A percentile compares a stretch with the other conserved stretches of the same genome.
Conservation (phyloP, 2,797 vertebrate genomes). For the Apogon hyalosoma region DNA sequence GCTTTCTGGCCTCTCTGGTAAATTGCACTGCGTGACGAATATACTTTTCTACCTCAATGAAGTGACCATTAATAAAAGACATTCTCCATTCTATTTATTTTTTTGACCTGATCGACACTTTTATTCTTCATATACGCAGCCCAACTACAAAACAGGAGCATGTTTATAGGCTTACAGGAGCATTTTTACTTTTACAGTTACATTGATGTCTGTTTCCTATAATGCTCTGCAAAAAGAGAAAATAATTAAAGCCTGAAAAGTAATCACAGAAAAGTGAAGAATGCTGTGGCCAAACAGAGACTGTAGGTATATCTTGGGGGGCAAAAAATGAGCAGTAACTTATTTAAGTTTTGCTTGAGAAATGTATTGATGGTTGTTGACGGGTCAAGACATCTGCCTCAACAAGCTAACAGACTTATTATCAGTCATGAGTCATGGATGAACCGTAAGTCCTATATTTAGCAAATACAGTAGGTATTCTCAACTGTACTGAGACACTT, state of each 20-base stretch:
- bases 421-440: too few relatives aligned
- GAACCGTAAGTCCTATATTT: too few relatives aligned
- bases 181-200: slow-evolving; percentile 23
- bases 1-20: slow-evolving; percentile 15
- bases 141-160: slow-evolving; percentile 23
- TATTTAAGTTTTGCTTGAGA: not conserved
- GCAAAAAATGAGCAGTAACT: not conserved
- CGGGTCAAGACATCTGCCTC: too few relatives aligned
- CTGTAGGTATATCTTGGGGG: not conserved
- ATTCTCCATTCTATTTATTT: slow-evolving; percentile 22
- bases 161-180: slow-evolving; percentile 17
- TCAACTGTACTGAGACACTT: too few relatives aligned
- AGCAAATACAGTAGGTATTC: too few relatives aligned
- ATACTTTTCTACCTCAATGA: slow-evolving; percentile 41
- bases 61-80: slow-evolving; percentile 45
- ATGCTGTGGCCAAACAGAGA: slow-evolving; percentile 10
- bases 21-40: slow-evolving; percentile 46
- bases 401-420: too few relatives aligned
- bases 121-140: slow-evolving; percentile 29
- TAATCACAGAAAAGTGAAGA: slow-evolving; percentile 17
- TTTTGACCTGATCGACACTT: slow-evolving; percentile 48
- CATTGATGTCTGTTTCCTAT: slow-evolving; percentile 34
- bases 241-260: slow-evolving; percentile 20
- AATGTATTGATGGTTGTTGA: not conserved
- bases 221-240: slow-evolving; percentile 10